Evolutionary conservation across 2,797 vertebrate species (phyloP).

Genomic region (Poecilia gillii): DNA sequence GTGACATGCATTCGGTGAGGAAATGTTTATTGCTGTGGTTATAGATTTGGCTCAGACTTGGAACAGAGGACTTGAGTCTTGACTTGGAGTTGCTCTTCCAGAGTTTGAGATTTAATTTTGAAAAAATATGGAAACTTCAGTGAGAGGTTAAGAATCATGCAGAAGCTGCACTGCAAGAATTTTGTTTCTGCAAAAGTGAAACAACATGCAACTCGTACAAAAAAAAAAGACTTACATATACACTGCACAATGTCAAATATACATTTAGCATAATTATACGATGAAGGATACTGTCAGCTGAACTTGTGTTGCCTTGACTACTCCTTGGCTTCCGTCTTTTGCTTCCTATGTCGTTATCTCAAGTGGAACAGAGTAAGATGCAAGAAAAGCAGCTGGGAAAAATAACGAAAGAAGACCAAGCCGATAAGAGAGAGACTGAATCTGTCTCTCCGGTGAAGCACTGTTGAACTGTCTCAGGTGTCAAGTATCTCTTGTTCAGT

Average conservation of each 20-base stretch:
- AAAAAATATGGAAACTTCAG: not conserved
- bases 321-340: not conserved
- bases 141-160: not conserved
- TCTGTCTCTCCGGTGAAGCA: slow-evolving; percentile 3
- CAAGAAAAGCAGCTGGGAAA: not conserved
- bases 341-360: not conserved
- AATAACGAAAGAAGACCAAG: not conserved
- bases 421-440: slow-evolving; percentile 1
- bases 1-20: not conserved
- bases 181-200: not conserved
- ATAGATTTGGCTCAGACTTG: not conserved
- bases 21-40: not conserved
- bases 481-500: not conserved
- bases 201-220: not conserved
- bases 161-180: not conserved
- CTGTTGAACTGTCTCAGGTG: slow-evolving; percentile 11
- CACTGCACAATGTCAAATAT: not conserved
- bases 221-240: not conserved
- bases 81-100: not conserved
- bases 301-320: not conserved
- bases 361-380: not conserved
- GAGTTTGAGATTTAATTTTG: not conserved
- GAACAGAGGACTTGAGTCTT: not conserved
- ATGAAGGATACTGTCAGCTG: not conserved
- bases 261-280: not conserved